Conservation (phyloP, 53 echinoderm and acorn worm genomes). For the Luidia sarsii region DNA sequence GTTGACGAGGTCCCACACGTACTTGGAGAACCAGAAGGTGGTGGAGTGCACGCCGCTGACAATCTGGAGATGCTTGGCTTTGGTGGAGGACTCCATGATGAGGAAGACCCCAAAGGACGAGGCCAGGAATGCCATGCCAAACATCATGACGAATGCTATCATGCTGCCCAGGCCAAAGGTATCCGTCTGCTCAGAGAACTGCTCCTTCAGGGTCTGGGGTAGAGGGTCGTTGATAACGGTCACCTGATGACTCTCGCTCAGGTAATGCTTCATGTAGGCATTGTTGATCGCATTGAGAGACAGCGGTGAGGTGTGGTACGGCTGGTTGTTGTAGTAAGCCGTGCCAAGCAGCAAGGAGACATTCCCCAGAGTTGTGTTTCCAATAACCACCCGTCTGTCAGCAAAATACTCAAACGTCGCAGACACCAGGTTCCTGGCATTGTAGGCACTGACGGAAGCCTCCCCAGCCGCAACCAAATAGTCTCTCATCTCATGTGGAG, state of each 20-base stretch:
- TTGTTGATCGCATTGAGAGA: conserved; percentile 72
- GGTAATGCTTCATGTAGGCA: conserved; percentile 66
- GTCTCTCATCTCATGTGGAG: conserved; percentile 38
- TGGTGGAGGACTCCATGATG: conserved; percentile 66
- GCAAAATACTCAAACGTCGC: conserved; percentile 60
- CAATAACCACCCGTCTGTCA: conserved; percentile 7
- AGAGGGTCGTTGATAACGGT: conserved; percentile 77
- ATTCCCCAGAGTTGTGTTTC: conserved; percentile 18
- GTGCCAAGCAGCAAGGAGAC: conserved; percentile 52
- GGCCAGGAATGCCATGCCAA: conserved; percentile 79
- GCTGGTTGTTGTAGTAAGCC: conserved; percentile 84
- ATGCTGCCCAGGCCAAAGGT: conserved; percentile 60
- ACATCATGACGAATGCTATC: conserved; percentile 76
- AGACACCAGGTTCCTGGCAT: conserved; percentile 58
- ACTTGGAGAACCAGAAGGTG: conserved; percentile 84
- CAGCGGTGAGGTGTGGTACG: conserved; percentile 66
- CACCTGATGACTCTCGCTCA: conserved; percentile 54
- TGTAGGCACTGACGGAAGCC: conserved; percentile 48
- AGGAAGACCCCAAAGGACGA: conserved; percentile 83
- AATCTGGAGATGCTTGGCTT: conserved; percentile 88
- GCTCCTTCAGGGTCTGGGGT: conserved; percentile 63
- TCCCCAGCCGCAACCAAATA: conserved; percentile 44
- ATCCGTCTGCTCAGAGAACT: conserved; percentile 39
- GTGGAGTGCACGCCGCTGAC: conserved; percentile 74
- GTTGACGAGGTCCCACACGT: conserved; percentile 81